These are phyloP conservation scores for Oreortyx pictus DNA, from an alignment of 2,797 vertebrate genomes.

Conservation along the genomic window DNA sequence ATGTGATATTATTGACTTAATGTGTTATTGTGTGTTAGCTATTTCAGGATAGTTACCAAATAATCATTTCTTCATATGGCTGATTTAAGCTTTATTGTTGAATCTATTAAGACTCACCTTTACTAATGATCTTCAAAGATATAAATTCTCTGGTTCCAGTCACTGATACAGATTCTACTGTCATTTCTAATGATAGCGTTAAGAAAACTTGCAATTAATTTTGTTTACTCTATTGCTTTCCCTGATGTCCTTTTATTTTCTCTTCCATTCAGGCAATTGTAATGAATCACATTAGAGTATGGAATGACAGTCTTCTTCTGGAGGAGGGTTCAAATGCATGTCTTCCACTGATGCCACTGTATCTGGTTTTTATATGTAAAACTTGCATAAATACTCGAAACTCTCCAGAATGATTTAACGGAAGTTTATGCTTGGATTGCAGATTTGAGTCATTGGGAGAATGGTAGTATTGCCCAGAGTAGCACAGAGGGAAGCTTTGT, in stretches of 20 bases:
- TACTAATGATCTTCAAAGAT: not conserved
- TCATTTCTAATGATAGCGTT: not conserved
- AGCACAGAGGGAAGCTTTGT: not conserved
- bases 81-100: conserved; percentile 13
- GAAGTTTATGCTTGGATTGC: not conserved
- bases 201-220: not conserved
- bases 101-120: not conserved
- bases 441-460: not conserved
- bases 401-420: not conserved
- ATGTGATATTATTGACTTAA: not conserved
- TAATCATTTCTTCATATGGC: not conserved
- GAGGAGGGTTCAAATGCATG: not conserved
- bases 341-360: not conserved
- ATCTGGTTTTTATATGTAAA: not conserved
- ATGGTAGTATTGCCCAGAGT: not conserved
- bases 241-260: not conserved
- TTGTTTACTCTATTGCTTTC: not conserved
- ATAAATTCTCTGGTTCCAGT: not conserved
- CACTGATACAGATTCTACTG: not conserved
- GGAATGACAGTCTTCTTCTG: not conserved
- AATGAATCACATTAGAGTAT: not conserved
- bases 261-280: not conserved
- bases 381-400: not conserved
- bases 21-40: not conserved
- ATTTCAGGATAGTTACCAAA: conserved; percentile 9